These are phyloP conservation scores for Bradypodion pumilum DNA, from an alignment of 2,797 vertebrate species.

Conservation along the genomic window DNA sequence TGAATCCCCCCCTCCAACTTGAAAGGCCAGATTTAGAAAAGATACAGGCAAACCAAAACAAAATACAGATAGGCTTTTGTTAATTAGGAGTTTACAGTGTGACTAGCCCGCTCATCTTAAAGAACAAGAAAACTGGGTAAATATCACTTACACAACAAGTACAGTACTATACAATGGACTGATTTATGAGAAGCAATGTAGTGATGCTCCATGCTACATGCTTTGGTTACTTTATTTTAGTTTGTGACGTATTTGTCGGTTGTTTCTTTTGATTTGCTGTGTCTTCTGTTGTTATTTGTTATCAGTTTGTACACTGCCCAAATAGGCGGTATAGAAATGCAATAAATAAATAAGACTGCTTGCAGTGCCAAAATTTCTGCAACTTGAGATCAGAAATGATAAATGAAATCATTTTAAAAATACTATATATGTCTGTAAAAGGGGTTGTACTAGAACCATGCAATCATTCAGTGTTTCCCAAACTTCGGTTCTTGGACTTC, in stretches of 20 bases:
- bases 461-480: background rate
- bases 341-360: slow-evolving; percentile 38
- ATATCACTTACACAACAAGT: slow-evolving; percentile 56
- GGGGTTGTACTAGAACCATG: background rate
- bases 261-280: no score
- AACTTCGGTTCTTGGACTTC: no score
- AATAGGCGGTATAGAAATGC: background rate
- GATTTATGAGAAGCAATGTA: slow-evolving; percentile 25
- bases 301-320: no score
- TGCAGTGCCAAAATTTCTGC: slow-evolving; percentile 38
- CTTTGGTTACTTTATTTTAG: no score
- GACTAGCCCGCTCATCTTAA: slow-evolving; percentile 29
- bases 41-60: background rate
- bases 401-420: slow-evolving; percentile 21
- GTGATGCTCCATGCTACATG: slow-evolving; percentile 26
- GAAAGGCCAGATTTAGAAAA: background rate
- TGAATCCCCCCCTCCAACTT: background rate
- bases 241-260: no score
- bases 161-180: slow-evolving; percentile 1
- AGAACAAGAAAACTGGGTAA: slow-evolving; percentile 50
- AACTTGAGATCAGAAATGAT: slow-evolving; percentile 27
- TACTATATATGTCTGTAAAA: slow-evolving; percentile 57
- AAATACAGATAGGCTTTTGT: background rate
- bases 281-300: no score
- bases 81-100: background rate